Evolutionary conservation across 2,113 vertebrate species (phyloP).

Genomic region (Sitta europaea): DNA sequence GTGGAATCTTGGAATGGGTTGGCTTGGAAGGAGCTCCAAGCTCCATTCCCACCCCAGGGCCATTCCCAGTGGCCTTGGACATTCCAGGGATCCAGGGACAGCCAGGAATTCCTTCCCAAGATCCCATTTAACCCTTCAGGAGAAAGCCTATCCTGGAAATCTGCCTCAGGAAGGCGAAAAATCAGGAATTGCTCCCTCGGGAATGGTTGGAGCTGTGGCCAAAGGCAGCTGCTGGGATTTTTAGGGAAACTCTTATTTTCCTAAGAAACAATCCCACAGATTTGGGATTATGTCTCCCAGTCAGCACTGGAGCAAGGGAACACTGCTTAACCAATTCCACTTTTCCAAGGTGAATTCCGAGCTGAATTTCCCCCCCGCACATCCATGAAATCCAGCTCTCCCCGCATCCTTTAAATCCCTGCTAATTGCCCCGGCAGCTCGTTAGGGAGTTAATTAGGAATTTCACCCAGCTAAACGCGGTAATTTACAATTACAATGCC

Average conservation of each 20-base stretch:
- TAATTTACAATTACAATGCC: background rate
- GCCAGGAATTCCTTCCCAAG: background rate
- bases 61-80: background rate
- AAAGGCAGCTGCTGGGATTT: background rate
- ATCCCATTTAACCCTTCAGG: background rate
- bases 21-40: background rate
- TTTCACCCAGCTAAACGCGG: background rate
- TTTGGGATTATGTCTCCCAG: background rate
- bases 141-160: background rate
- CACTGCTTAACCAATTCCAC: background rate
- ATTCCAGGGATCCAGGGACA: background rate
- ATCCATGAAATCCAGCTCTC: background rate
- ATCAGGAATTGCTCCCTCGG: background rate
- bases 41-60: background rate
- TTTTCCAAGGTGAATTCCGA: background rate
- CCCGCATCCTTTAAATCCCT: rapidly evolving
- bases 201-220: background rate
- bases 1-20: background rate
- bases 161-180: background rate
- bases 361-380: background rate
- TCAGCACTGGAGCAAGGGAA: background rate
- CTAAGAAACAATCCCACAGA: background rate
- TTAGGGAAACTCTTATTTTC: background rate
- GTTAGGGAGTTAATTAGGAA: background rate
- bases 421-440: background rate